Evolutionary conservation across 2,888 invertebrate genomes (phyloP).

Genomic region (Desoria tigrina): DNA sequence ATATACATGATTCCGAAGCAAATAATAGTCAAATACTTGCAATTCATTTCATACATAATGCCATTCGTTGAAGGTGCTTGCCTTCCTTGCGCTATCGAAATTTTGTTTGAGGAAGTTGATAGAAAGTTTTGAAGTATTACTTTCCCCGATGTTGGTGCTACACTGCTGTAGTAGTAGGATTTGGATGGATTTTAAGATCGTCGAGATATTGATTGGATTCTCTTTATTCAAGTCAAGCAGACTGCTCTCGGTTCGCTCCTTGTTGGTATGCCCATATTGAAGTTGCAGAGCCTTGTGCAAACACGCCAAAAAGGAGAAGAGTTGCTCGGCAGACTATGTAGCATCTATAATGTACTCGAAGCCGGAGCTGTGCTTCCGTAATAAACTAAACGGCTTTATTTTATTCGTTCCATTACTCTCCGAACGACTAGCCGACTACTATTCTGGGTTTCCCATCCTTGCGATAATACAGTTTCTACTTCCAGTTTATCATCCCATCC

Average conservation of each 20-base stretch:
- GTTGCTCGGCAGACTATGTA: not conserved
- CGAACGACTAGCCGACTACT: not conserved
- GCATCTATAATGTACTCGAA: constrained; percentile 14
- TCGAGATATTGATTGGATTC: constrained; percentile 21
- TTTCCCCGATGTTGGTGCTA: not conserved
- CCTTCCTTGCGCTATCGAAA: not conserved
- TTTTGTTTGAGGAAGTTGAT: constrained; percentile 11
- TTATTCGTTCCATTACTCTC: constrained; percentile 24
- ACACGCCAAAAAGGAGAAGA: constrained; percentile 26
- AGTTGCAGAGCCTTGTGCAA: constrained; percentile 9
- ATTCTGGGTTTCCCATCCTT: not conserved
- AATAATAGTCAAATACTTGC: too few relatives aligned
- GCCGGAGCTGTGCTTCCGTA: constrained; percentile 16
- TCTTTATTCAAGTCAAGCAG: constrained; percentile 17
- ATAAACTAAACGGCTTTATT: constrained; percentile 26
- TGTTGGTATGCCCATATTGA: constrained; percentile 1
- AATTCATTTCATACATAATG: too few relatives aligned
- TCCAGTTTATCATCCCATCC: not conserved
- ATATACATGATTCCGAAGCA: too few relatives aligned
- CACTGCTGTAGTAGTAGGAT: too few relatives aligned
- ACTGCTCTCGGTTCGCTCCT: constrained; percentile 10
- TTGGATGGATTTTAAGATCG: constrained; percentile 7
- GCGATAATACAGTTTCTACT: not conserved
- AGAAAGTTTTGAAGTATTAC: constrained; percentile 2
- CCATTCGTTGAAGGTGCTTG: not conserved